These are phyloP conservation scores for Emydocephalus ijimae DNA, from an alignment of 2,113 vertebrate species.

Conservation along the genomic window DNA sequence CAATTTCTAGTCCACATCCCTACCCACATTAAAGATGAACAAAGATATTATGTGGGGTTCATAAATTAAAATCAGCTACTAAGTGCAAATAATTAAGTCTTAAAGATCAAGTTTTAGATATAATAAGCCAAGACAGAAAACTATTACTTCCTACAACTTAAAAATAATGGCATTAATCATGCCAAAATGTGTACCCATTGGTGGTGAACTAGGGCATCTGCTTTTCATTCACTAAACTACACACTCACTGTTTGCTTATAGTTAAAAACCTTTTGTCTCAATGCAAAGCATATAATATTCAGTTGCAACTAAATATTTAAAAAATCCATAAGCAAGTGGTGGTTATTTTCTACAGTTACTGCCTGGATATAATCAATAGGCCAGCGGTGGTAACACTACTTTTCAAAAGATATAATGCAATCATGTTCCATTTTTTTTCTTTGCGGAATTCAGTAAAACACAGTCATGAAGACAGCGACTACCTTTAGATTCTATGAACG, in stretches of 20 bases:
- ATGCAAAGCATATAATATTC: not conserved
- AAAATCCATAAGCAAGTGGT: not conserved
- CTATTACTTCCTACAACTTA: not conserved
- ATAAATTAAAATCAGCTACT: slow-evolving; percentile 48
- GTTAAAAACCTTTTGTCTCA: not conserved
- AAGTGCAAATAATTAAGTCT: slow-evolving; percentile 7
- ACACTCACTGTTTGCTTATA: not conserved
- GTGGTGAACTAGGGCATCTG: not conserved
- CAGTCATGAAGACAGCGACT: not conserved
- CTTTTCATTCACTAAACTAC: not conserved
- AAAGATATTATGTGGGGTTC: not conserved
- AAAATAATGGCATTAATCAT: not conserved
- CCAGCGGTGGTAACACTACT: not conserved
- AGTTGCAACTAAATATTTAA: not conserved
- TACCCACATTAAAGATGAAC: not conserved
- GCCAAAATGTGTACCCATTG: not conserved
- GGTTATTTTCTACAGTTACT: not conserved
- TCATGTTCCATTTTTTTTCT: not conserved
- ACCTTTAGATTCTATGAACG: not conserved
- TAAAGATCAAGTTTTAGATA: not conserved
- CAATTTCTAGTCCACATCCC: not conserved
- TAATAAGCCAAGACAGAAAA: not conserved
- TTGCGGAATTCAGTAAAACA: not conserved
- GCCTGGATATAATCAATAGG: not conserved
- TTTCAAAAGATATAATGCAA: not conserved